These are phyloP conservation scores for Smittia sp. DNA, from an alignment of 2,888 invertebrate genomes.

Conservation along the genomic window DNA sequence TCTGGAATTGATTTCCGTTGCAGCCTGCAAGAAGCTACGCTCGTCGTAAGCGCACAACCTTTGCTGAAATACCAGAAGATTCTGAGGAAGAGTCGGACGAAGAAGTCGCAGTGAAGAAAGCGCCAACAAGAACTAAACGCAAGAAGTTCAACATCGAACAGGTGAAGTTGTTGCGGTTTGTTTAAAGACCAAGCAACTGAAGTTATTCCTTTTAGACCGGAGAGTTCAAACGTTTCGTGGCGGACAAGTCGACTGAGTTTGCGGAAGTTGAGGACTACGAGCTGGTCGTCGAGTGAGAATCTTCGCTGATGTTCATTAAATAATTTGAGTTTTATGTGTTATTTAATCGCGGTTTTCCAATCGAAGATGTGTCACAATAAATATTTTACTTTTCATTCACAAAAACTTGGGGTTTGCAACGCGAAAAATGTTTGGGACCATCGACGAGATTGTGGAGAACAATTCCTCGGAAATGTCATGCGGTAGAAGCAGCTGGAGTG, in stretches of 20 bases:
- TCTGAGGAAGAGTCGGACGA: background rate
- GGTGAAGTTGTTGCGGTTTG: too few species aligned
- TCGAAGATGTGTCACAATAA: too few species aligned
- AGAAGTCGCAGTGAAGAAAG: background rate
- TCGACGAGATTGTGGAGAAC: conserved; percentile 75
- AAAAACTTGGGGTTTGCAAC: conserved; percentile 89
- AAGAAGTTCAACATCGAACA: background rate
- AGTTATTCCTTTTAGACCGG: background rate
- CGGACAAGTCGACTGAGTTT: background rate
- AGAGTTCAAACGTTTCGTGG: background rate
- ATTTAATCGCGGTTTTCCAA: too few species aligned
- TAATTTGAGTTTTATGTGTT: too few species aligned
- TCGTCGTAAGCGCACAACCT: background rate
- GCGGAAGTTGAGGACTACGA: background rate
- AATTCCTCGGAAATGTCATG: conserved; percentile 79
- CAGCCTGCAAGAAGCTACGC: background rate
- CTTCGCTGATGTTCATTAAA: too few species aligned
- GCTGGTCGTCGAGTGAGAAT: background rate
- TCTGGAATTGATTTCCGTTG: background rate
- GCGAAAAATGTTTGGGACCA: conserved; percentile 90
- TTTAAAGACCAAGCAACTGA: background rate
- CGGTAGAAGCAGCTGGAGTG: conserved; percentile 64
- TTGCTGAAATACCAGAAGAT: background rate
- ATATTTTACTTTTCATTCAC: conserved; percentile 49
- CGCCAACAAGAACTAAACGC: background rate